phyloP scores from a whole-genome alignment of 2,113 vertebrate genomes.

The Strigops habroptila region DNA sequence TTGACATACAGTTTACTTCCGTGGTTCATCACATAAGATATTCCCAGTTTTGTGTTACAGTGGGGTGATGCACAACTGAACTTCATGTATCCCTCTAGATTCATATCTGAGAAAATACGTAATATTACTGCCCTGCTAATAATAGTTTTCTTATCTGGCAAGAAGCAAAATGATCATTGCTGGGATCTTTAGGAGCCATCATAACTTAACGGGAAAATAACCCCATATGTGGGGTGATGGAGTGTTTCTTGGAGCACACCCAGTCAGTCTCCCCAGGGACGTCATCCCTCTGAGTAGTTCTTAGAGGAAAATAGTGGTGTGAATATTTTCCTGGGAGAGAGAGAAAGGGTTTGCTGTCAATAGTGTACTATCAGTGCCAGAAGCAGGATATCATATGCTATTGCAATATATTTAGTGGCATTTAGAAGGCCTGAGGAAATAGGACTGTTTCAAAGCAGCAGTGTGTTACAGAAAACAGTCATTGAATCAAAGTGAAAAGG shows the following conservation, averaged over 20 bases:
- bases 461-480: not conserved
- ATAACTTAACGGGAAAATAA: not conserved
- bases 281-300: not conserved
- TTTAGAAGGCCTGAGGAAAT: not conserved
- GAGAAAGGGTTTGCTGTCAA: not conserved
- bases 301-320: not conserved
- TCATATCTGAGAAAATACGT: not conserved
- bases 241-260: not conserved
- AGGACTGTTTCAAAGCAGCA: not conserved
- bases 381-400: not conserved
- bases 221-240: not conserved
- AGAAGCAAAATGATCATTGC: not conserved
- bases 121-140: not conserved
- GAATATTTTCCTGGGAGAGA: not conserved
- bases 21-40: not conserved
- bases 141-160: not conserved
- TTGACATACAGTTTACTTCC: not conserved
- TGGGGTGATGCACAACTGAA: not conserved
- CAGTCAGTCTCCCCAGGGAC: not conserved
- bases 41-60: not conserved
- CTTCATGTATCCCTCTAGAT: not conserved
- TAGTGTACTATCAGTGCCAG: not conserved
- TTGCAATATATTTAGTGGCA: not conserved
- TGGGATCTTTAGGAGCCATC: not conserved
- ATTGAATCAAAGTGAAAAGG: not conserved